A percentile compares a stretch with the other conserved stretches of the same genome.
phyloP scores from a whole-genome alignment of 2,797 vertebrate genomes.

The Craterocephalus amniculus region DNA sequence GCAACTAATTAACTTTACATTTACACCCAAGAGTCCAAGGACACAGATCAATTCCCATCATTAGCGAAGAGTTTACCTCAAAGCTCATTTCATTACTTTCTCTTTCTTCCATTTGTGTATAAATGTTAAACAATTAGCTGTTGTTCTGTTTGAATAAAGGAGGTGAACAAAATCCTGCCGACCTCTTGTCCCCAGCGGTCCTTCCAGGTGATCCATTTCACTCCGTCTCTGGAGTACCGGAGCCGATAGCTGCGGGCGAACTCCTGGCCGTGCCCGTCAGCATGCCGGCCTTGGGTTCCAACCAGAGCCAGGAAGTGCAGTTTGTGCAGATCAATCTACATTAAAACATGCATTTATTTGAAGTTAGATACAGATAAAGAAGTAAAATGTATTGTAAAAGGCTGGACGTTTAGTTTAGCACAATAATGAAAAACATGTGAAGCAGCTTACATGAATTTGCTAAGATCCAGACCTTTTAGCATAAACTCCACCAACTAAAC shows the following conservation, averaged over 20 bases:
- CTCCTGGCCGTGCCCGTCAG: slow-evolving; percentile 91
- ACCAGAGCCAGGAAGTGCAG: slow-evolving; percentile 92
- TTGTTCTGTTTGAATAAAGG: background rate
- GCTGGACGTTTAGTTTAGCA: background rate
- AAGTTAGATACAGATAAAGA: background rate
- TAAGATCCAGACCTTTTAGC: background rate
- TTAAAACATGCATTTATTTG: background rate
- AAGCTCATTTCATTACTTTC: slow-evolving; percentile 17
- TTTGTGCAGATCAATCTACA: slow-evolving; percentile 86
- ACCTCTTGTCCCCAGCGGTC: slow-evolving; percentile 92
- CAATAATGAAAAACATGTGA: background rate
- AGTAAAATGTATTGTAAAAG: background rate
- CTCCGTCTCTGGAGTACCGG: slow-evolving; percentile 89
- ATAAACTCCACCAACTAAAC: background rate
- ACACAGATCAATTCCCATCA: slow-evolving; percentile 22
- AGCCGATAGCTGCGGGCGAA: slow-evolving; percentile 90
- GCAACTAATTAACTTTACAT: slow-evolving; percentile 16
- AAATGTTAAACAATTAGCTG: background rate
- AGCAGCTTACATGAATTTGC: background rate
- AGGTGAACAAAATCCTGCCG: slow-evolving; percentile 38
- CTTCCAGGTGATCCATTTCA: slow-evolving; percentile 90
- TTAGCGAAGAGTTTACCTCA: slow-evolving; percentile 8
- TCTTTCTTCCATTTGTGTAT: background rate
- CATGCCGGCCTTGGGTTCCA: slow-evolving; percentile 94
- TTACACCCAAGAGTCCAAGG: slow-evolving; percentile 24